Evolutionary conservation across 2,888 invertebrate genomes (phyloP), one percentile per base, ranked within the genome.

Genomic region (Acholoe squamosa): DNA sequence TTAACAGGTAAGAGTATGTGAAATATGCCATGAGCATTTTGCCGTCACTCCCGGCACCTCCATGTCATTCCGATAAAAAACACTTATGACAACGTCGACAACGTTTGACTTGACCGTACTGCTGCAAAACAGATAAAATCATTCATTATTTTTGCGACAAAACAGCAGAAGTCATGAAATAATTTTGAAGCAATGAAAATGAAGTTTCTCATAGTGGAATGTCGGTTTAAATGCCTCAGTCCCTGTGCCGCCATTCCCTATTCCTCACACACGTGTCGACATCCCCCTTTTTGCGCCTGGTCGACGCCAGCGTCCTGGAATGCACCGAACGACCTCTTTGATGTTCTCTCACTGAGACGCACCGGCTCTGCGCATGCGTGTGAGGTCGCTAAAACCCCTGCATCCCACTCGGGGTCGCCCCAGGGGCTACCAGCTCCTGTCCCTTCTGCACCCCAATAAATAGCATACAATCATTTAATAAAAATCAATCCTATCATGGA

Each of bases 291-390:
- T 71, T 71, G 71, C 71, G 31, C 71, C 71, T 28, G 14, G 25
- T 5, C 71, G 28, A 71, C 28, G 71, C 71, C 28, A 28, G 28
- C 14, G 71, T 14, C 28, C 28, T 14, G 71, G 71, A 28, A 25
- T 71, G 71, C 28, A 71, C 71, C 71, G 28, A 71, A 28, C 28
- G 71, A 71, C 71, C 71, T 71, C 71, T 71, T 71, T 71, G 71
- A 71, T 71, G 71, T 71, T 22, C 71, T 28, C n/a, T 25, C 71
- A 25, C 71, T 28, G 71, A n/a, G 71, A 71, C 71, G 71, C 71
- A 25, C 28, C 28, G 71, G 71, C 71, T 71, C 71, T 71, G 71
- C 71, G 71, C 71, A 71, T 71, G 71, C 71, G 71, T 71, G 71
- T 28, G 71, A 71, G 71, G 71, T 71, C 71, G 71, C 71, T 71